Percentiles rank a stretch among this genome's conserved stretches.
These are phyloP conservation scores for Himalopsyche phryganea DNA, from an alignment of 1,140 invertebrate genomes.

Conservation along the genomic window DNA sequence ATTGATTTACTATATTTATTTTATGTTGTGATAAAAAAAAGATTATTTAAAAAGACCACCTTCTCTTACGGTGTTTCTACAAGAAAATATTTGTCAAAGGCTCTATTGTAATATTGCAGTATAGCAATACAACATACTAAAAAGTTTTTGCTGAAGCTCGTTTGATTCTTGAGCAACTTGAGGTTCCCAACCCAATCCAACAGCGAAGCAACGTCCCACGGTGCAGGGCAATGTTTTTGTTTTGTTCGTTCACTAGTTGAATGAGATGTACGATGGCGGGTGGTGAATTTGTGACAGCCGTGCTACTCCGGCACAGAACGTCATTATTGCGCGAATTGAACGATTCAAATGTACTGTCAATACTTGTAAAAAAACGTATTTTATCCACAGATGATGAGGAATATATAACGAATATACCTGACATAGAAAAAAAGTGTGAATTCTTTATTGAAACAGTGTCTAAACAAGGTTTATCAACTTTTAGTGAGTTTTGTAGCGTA, in stretches of 20 bases:
- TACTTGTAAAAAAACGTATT: constrained; percentile 48
- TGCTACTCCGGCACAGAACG: constrained; percentile 45
- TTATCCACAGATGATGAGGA: constrained; percentile 47
- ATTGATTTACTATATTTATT: too few relatives aligned
- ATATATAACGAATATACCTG: constrained; percentile 45
- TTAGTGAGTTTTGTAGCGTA: constrained; percentile 47
- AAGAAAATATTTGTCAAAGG: too few relatives aligned
- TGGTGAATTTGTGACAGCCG: constrained; percentile 45
- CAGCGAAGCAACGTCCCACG: too few relatives aligned
- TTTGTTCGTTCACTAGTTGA: too few relatives aligned
- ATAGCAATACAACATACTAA: too few relatives aligned
- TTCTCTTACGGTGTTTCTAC: too few relatives aligned
- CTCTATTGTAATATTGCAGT: too few relatives aligned
- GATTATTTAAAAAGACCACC: too few relatives aligned
- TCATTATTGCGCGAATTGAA: constrained; percentile 47
- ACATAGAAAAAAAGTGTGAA: constrained; percentile 49
- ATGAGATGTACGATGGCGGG: constrained; percentile 39
- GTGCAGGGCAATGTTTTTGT: too few relatives aligned
- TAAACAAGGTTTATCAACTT: constrained; percentile 49
- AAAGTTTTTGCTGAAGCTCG: not conserved
- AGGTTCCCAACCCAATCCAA: too few relatives aligned
- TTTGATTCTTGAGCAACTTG: too few relatives aligned
- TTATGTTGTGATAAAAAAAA: too few relatives aligned
- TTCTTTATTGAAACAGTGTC: constrained; percentile 51
- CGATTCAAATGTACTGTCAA: constrained; percentile 49